Percentiles rank a stretch among this genome's conserved stretches.
These are phyloP conservation scores for Spondyliosoma cantharus DNA, from an alignment of 2,797 vertebrate genomes.

Conservation along the genomic window DNA sequence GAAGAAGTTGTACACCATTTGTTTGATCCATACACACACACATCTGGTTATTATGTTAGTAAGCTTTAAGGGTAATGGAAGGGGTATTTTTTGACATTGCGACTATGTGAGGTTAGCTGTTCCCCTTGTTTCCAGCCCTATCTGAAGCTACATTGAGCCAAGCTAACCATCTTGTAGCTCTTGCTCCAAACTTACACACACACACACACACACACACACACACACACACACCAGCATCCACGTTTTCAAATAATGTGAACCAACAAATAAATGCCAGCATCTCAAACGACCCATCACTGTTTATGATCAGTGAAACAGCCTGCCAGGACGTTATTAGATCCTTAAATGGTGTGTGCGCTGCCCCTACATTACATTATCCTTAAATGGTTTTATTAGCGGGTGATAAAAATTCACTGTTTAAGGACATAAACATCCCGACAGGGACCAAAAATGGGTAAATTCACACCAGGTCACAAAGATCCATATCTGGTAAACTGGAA, in stretches of 20 bases:
- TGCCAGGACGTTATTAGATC: not conserved
- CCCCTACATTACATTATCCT: not conserved
- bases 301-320: constrained; percentile 22
- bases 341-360: constrained; percentile 31
- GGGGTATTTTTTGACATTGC: not conserved
- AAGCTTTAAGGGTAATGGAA: not conserved
- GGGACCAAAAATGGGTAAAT: constrained; percentile 19
- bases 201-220: no score
- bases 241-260: not conserved
- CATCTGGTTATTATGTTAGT: not conserved
- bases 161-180: no score
- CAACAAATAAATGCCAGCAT: constrained; percentile 19
- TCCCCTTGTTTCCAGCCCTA: not conserved
- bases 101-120: not conserved
- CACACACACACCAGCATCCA: no score
- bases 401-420: not conserved
- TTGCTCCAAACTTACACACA: no score
- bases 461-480: not conserved
- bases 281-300: not conserved
- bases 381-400: constrained; percentile 22
- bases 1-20: not conserved
- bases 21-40: not conserved
- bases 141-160: not conserved
- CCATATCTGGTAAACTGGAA: not conserved
- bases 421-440: constrained; percentile 5